These are phyloP conservation scores for Eulithis testata DNA, from an alignment of 2,888 invertebrate genomes.

Conservation along the genomic window DNA sequence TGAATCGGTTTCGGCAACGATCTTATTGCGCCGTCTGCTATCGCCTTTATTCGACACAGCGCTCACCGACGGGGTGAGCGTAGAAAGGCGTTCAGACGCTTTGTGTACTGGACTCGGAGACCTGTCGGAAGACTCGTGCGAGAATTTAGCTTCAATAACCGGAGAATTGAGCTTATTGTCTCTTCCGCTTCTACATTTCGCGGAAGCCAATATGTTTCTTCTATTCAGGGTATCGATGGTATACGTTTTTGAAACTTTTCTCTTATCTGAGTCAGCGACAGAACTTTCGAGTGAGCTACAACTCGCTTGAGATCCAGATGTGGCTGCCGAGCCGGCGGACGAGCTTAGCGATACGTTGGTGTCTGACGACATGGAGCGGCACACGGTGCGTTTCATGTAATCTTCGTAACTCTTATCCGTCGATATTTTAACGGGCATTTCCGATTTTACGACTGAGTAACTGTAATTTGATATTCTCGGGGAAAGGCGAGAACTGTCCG, in stretches of 20 bases:
- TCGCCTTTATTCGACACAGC: slow-evolving; percentile 81
- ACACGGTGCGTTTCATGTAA: slow-evolving; percentile 84
- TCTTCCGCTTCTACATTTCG: slow-evolving; percentile 92
- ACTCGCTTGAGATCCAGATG: slow-evolving; percentile 90
- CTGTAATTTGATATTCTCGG: slow-evolving; percentile 73
- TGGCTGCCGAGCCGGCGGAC: slow-evolving; percentile 88
- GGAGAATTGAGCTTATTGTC: slow-evolving; percentile 89
- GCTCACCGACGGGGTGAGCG: slow-evolving; percentile 82
- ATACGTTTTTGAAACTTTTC: slow-evolving; percentile 89
- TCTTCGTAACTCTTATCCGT: slow-evolving; percentile 69
- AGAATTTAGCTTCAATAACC: slow-evolving; percentile 89
- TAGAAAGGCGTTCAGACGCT: slow-evolving; percentile 82
- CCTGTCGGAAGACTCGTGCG: slow-evolving; percentile 83
- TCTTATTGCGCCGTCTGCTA: slow-evolving; percentile 77
- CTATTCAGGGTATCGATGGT: slow-evolving; percentile 94
- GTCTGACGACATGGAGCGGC: slow-evolving; percentile 89
- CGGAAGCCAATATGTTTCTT: slow-evolving; percentile 94
- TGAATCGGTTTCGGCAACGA: slow-evolving; percentile 76
- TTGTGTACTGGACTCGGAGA: slow-evolving; percentile 79
- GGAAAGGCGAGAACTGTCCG: slow-evolving; percentile 81
- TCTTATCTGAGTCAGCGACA: slow-evolving; percentile 86
- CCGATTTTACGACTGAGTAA: slow-evolving; percentile 75
- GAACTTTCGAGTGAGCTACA: slow-evolving; percentile 87
- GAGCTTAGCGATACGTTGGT: slow-evolving; percentile 89
- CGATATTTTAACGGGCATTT: slow-evolving; percentile 66